phyloP scores from a whole-genome alignment of 2,113 vertebrate species.

The Fulmarus glacialis region DNA sequence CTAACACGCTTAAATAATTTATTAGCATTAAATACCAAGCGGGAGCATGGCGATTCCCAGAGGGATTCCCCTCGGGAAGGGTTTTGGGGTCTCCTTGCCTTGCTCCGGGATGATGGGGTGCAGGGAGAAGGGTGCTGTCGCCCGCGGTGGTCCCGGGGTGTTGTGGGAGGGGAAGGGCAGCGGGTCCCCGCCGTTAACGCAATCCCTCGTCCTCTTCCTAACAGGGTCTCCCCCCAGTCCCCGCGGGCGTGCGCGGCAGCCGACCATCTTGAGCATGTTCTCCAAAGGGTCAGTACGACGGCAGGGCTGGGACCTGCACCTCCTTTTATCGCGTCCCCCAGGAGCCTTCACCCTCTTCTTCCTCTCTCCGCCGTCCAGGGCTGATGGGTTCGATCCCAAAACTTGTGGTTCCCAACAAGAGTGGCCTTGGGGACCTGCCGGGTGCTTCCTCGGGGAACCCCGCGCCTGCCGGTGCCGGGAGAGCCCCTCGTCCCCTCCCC shows the following conservation, averaged over 20 bases:
- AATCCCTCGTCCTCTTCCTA: accelerated
- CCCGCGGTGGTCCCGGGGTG: neutral
- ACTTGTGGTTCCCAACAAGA: neutral
- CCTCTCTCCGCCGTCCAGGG: accelerated
- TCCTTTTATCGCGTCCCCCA: accelerated
- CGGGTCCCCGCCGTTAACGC: accelerated
- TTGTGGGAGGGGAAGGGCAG: neutral
- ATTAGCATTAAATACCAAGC: neutral
- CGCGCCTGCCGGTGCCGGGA: too few relatives aligned
- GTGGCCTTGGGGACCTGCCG: neutral
- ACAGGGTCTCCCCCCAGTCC: conserved; percentile 80
- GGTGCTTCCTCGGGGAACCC: too few relatives aligned
- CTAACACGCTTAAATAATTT: neutral
- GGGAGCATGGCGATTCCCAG: accelerated
- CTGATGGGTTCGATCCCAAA: neutral
- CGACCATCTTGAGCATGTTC: conserved; percentile 84
- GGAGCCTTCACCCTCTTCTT: neutral
- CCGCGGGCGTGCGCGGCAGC: conserved; percentile 87
- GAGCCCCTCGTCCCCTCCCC: too few relatives aligned
- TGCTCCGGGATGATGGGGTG: neutral
- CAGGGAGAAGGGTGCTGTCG: neutral
- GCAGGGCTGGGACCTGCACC: neutral
- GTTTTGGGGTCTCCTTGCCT: neutral
- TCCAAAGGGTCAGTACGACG: conserved; percentile 83
- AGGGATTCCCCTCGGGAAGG: neutral